phyloP scores from a whole-genome alignment of 2,797 vertebrate species.

The Momotus momota region DNA sequence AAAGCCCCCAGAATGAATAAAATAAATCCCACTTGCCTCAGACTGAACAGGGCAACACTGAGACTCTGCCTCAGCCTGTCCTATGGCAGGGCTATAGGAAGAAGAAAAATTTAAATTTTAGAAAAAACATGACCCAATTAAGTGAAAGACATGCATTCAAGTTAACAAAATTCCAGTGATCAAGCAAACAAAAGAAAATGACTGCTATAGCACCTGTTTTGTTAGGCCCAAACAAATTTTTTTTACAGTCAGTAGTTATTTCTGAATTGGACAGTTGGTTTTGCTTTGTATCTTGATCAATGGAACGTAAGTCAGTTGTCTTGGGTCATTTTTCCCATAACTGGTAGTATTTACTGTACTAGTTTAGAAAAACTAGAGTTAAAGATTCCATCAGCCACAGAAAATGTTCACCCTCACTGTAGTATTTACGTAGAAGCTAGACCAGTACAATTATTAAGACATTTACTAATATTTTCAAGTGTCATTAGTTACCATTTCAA shows the following conservation, averaged over 20 bases:
- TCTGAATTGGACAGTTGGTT: slow-evolving; percentile 31
- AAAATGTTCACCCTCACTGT: slow-evolving; percentile 41
- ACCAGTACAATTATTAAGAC: slow-evolving; percentile 78
- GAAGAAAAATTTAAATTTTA: slow-evolving; percentile 98
- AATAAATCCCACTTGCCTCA: slow-evolving; percentile 98
- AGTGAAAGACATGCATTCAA: slow-evolving; percentile 83
- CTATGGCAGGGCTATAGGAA: slow-evolving; percentile 97
- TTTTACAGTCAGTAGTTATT: background rate
- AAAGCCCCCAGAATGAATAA: slow-evolving; percentile 92
- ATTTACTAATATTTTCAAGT: slow-evolving; percentile 55
- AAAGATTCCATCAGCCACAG: slow-evolving; percentile 59
- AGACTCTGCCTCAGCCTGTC: slow-evolving; percentile 98
- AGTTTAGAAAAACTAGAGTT: slow-evolving; percentile 15
- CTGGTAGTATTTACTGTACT: slow-evolving; percentile 30
- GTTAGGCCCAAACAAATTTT: slow-evolving; percentile 27
- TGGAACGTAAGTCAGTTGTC: slow-evolving; percentile 43
- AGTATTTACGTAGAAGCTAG: slow-evolving; percentile 55
- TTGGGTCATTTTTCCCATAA: slow-evolving; percentile 21
- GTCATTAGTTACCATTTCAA: background rate
- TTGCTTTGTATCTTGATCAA: slow-evolving; percentile 71
- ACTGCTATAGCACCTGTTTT: slow-evolving; percentile 29
- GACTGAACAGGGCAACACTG: slow-evolving; percentile 98
- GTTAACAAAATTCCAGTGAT: slow-evolving; percentile 79
- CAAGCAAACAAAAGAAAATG: slow-evolving; percentile 76
- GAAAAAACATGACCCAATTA: slow-evolving; percentile 87